phyloP scores from a whole-genome alignment of 37 sponge, comb jelly and placozoan genomes.

The Chondrilla cf. caribensis region DNA sequence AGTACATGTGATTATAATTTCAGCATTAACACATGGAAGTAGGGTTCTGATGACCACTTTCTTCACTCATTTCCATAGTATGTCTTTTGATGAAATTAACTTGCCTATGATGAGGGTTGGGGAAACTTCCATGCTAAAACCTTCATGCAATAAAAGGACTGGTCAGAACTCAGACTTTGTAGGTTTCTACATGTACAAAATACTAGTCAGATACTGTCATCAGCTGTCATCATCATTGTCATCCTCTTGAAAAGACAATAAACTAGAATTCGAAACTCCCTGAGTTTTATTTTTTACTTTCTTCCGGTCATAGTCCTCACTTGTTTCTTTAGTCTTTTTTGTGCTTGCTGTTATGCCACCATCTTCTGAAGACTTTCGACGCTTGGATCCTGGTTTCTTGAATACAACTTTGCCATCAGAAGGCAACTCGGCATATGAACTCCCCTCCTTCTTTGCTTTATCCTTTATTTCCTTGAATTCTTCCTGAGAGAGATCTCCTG shows the following conservation, averaged over 20 bases:
- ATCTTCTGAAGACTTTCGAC: constrained; percentile 29
- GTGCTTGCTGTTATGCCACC: constrained; percentile 41
- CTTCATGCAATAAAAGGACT: no score
- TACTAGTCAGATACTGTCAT: neutral
- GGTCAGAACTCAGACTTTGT: no score
- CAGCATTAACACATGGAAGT: no score
- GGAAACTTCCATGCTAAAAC: no score
- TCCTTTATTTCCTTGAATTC: constrained; percentile 26
- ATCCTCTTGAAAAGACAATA: constrained; percentile 61
- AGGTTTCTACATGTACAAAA: no score
- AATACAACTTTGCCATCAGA: neutral
- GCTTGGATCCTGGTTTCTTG: constrained; percentile 35
- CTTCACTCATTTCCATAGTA: no score
- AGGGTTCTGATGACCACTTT: no score
- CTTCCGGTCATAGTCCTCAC: neutral
- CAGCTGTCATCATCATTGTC: neutral
- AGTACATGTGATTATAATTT: no score
- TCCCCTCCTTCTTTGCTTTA: no score
- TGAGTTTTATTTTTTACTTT: constrained; percentile 15
- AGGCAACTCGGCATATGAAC: neutral
- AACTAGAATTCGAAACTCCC: constrained; percentile 41
- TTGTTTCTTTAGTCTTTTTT: neutral
- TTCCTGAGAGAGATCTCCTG: constrained; percentile 47
- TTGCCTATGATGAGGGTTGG: no score
- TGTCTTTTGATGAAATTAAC: no score